These are phyloP conservation scores for Artemia franciscana DNA, from an alignment of 1,140 invertebrate genomes.

Conservation along the genomic window DNA sequence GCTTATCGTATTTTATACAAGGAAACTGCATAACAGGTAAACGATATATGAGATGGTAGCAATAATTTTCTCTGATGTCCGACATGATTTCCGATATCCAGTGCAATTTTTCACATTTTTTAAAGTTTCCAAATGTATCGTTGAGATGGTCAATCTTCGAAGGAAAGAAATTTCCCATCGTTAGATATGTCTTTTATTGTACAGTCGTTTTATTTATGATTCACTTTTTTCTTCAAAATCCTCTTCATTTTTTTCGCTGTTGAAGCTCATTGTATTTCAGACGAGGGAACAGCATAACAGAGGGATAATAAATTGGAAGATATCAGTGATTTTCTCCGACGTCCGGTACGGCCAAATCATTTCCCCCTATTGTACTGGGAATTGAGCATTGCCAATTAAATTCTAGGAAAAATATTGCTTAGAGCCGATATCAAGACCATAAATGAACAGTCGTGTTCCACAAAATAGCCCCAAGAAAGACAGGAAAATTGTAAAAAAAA, in stretches of 20 bases:
- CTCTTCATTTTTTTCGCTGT: neutral
- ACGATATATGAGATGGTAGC: too few species aligned
- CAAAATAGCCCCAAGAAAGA: neutral
- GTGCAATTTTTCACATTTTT: too few species aligned
- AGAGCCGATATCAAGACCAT: neutral
- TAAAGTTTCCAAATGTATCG: too few species aligned
- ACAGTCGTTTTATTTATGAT: neutral
- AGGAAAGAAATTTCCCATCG: too few species aligned
- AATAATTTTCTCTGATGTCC: too few species aligned
- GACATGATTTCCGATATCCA: too few species aligned
- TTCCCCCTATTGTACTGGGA: neutral
- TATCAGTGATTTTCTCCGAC: neutral
- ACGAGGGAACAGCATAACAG: neutral
- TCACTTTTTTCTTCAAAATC: neutral
- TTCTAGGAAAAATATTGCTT: neutral
- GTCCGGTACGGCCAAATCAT: neutral
- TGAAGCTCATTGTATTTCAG: neutral
- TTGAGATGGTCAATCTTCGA: too few species aligned
- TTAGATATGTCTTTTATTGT: neutral
- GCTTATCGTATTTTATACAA: too few species aligned
- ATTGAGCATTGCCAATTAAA: neutral
- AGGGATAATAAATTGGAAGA: neutral
- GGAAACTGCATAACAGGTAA: too few species aligned
- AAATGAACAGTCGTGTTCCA: neutral
- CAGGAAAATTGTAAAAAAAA: neutral